Evolutionary conservation across 2,797 vertebrate species (phyloP), one percentile per base, ranked within the genome.

Genomic region (Anomalospiza imberbis): DNA sequence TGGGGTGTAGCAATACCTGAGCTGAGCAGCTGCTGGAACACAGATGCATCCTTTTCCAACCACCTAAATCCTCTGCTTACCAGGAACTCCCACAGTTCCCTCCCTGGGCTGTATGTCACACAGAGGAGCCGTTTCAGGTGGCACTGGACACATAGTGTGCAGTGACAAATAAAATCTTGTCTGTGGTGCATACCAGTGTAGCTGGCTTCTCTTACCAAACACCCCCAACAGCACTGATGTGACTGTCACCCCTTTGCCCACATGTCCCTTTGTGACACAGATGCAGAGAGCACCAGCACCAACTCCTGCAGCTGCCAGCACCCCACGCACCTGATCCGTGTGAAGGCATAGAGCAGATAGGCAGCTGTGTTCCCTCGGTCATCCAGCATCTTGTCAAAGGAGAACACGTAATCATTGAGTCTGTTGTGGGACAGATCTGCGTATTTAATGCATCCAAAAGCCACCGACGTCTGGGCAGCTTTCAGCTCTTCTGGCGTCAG

Each of bases 321-420:
- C 1, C 7, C 40, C 32, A 13, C 29, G 3, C 62, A 99, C 99
- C 99, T 98, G 98, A 99, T 99, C 71, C 99, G 98, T 4, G 99
- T 99, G 97, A 99, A 98, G 62, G 99, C 99, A 5, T 99, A 99
- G 22, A 99, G 98, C 74, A 99, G 97, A 74, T 99, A 99, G 1
- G 99, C 99, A 5, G 99, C 99, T 1, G 99, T 99, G 97, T 99
- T 99, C 54, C 99, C 99, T 82, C 99, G 96, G 97, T 99, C 99
- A 18, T 99, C 99, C 94, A 99, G 97, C 99, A 99, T 99, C 97
- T 99, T 99, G 98, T 99, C 99, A 26, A 99, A 99, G 50, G 99
- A 99, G 98, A 99, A 99, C 58, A 99, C 96, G 36, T 99, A 99
- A 97, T 99, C 99, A 28, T 99, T 99, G 95, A 99, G 97, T 78